Evolutionary conservation across 2,113 vertebrate species (phyloP), one percentile per base, ranked within the genome.

Genomic region (Leiothrix lutea): DNA sequence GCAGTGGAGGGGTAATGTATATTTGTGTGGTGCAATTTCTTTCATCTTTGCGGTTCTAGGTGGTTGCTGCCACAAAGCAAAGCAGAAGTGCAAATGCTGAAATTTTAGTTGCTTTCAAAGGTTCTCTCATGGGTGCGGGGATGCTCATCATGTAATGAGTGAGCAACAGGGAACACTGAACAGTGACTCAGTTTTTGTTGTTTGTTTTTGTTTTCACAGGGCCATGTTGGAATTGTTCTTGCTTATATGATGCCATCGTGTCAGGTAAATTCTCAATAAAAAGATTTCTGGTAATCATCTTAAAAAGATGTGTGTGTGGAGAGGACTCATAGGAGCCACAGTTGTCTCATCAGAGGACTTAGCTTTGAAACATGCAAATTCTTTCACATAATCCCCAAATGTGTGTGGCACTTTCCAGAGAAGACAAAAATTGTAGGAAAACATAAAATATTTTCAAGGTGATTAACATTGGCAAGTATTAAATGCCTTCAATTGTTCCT

Each of bases 221-320:
- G 99, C 40, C 99, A 99, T 25, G 98, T 99, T 65, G 99, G 99
- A 86, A 99, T 99, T 95, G 99, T 98, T 93, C 98, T 99, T 91
- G 99, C 99, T 80, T 97, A 99, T 86, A 92, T 98, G 54, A 95
- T 99, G 85, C 99, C 99, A 14, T 96, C 96, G 2, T 99, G 99
- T 94, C 98, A 99, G 99, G 99, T 99, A 98, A 96, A 67, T 80
- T 54, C 29, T 86, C 60, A 80, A 45, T 71, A 40, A 64, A 51
- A 91, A 56, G 22, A 2, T 70, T 14, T 56, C 13, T 51, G 26
- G 31, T 69, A 51, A 38, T 57, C 5, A 9, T 74, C 48, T 84
- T 54, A 10, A 53, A 72, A 90, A 80, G 12, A 13, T 45, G 1
- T 31, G 13, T 29, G 7, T 29, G 3, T 53, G 7, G 26, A 31